Conservation (phyloP, 1,140 invertebrate genomes). For the Aphaenogaster ashmeadi region DNA sequence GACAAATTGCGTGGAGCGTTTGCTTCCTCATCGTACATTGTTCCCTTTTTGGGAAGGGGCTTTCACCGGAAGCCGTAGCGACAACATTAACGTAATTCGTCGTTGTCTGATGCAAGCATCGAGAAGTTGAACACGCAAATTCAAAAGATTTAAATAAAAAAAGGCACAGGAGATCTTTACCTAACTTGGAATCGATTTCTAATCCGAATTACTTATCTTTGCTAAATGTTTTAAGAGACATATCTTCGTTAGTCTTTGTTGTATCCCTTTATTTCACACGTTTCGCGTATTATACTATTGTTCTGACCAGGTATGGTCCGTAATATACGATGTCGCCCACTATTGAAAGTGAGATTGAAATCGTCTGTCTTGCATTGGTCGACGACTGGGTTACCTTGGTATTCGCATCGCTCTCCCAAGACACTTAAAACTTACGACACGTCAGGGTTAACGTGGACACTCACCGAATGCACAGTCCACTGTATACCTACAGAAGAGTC, state of each 20-base stretch:
- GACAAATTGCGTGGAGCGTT: constrained; percentile 20
- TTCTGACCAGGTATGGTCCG: neutral
- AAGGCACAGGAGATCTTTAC: neutral
- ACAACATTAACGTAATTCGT: constrained; percentile 28
- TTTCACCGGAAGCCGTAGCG: constrained; percentile 27
- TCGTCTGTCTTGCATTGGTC: constrained; percentile 31
- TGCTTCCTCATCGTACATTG: constrained; percentile 2
- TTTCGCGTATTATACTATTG: neutral
- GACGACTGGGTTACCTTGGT: constrained; percentile 62
- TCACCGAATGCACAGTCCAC: neutral
- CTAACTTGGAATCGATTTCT: neutral
- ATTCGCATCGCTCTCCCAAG: constrained; percentile 30
- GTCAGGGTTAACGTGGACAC: constrained; percentile 48
- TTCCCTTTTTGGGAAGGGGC: neutral
- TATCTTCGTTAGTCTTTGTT: neutral
- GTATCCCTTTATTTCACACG: neutral
- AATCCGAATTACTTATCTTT: too few relatives aligned
- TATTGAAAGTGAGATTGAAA: constrained; percentile 68
- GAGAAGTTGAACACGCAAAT: neutral
- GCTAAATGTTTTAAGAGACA: neutral
- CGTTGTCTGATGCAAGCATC: neutral
- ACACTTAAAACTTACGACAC: constrained; percentile 65
- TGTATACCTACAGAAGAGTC: neutral
- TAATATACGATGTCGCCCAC: constrained; percentile 29
- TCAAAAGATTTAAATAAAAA: constrained; percentile 2